Conservation (phyloP, 1,140 invertebrate genomes). For the Drosophila leontia region DNA sequence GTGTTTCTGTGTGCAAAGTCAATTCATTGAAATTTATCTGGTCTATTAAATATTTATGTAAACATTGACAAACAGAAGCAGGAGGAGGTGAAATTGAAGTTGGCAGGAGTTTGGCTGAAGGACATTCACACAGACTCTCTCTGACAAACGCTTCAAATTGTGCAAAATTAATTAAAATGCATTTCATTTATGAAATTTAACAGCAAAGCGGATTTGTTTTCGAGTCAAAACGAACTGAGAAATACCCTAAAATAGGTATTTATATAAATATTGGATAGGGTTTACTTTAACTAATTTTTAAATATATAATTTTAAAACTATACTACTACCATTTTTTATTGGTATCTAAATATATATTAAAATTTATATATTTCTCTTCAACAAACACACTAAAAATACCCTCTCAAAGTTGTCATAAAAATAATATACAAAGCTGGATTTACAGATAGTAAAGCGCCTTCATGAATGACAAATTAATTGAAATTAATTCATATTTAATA, state of each 20-base stretch:
- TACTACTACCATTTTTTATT: background rate
- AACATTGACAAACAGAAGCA: constrained; percentile 69
- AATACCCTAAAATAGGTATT: background rate
- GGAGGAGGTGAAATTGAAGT: background rate
- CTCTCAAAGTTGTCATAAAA: background rate
- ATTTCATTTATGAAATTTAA: constrained; percentile 78
- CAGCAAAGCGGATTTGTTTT: background rate
- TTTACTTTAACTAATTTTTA: background rate
- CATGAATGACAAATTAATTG: constrained; percentile 72
- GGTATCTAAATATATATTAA: background rate
- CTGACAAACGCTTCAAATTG: constrained; percentile 52
- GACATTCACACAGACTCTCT: constrained; percentile 24
- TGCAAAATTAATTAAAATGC: constrained; percentile 80
- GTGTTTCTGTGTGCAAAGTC: constrained; percentile 28
- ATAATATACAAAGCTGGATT: constrained; percentile 1
- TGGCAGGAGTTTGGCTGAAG: constrained; percentile 7
- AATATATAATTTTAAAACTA: no score
- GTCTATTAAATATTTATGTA: constrained; percentile 81
- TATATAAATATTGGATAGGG: background rate
- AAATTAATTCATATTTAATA: constrained; percentile 80
- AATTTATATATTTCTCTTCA: background rate
- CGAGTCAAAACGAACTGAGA: background rate
- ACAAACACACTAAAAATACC: background rate
- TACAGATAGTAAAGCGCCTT: constrained; percentile 3
- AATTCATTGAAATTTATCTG: constrained; percentile 78